A percentile compares a stretch with the other conserved stretches of the same genome.
These are phyloP conservation scores for Muscicapa comitata DNA, from an alignment of 2,797 vertebrate genomes.

Conservation along the genomic window DNA sequence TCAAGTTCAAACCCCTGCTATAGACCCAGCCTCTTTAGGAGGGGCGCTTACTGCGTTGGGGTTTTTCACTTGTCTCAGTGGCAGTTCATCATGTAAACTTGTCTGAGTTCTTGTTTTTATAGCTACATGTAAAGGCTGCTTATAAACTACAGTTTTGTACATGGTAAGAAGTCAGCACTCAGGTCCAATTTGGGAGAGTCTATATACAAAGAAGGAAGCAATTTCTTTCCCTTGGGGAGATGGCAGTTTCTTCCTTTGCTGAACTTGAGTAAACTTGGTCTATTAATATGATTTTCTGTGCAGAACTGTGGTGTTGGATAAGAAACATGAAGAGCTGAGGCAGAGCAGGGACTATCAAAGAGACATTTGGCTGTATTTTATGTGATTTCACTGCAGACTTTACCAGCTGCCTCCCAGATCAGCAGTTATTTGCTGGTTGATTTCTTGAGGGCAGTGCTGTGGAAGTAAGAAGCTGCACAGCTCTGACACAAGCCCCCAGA, in stretches of 20 bases:
- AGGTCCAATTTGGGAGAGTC: not conserved
- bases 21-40: not conserved
- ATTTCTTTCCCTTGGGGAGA: slow-evolving; percentile 7
- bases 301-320: slow-evolving; percentile 39
- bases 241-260: not conserved
- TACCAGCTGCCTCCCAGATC: slow-evolving; percentile 15
- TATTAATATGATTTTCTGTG: slow-evolving; percentile 46
- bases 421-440: not conserved
- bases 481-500: not conserved
- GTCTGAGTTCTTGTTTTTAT: slow-evolving; percentile 36
- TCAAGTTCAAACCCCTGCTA: not conserved
- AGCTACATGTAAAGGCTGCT: slow-evolving; percentile 21
- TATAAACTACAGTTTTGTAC: not conserved
- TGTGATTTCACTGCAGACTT: slow-evolving; percentile 21
- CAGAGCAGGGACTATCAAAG: slow-evolving; percentile 44
- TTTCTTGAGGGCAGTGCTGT: slow-evolving; percentile 22
- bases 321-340: slow-evolving; percentile 40
- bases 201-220: not conserved
- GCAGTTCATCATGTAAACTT: slow-evolving; percentile 41
- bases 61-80: not conserved
- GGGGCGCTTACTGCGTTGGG: not conserved
- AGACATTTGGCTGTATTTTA: slow-evolving; percentile 27
- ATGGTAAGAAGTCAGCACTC: not conserved
- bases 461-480: not conserved
- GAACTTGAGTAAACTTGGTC: slow-evolving; percentile 28